Conservation (phyloP, 2,888 invertebrate species). For the Heliconius ismenius region DNA sequence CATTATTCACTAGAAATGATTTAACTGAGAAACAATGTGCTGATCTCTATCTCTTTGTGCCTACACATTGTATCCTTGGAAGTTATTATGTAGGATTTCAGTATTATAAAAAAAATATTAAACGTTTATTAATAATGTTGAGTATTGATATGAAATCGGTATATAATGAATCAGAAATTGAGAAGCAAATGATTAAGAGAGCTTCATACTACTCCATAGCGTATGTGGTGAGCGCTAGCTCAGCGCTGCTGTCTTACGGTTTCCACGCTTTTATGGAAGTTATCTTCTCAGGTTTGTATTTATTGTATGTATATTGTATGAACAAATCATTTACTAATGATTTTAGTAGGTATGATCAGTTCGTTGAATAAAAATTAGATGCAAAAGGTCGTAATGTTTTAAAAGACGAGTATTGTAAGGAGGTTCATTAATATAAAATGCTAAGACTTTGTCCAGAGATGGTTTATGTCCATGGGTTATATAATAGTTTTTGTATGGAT, state of each 20-base stretch:
- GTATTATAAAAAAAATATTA: constrained; percentile 46
- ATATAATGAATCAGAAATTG: constrained; percentile 55
- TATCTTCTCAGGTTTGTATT: constrained; percentile 8
- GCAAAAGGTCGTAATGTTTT: background rate
- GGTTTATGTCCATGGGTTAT: no score
- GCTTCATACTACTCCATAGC: constrained; percentile 47
- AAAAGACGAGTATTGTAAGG: background rate
- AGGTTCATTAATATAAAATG: no score
- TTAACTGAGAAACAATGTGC: constrained; percentile 46
- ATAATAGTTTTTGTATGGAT: no score
- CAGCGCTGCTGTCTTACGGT: constrained; percentile 47
- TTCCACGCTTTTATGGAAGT: constrained; percentile 48
- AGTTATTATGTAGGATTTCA: constrained; percentile 46
- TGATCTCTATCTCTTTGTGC: constrained; percentile 49
- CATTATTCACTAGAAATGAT: constrained; percentile 51
- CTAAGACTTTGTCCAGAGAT: no score
- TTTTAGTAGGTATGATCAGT: background rate
- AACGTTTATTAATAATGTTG: constrained; percentile 48
- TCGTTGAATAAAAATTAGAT: background rate
- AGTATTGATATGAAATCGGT: constrained; percentile 50
- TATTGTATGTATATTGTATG: no score
- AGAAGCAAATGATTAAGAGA: constrained; percentile 55
- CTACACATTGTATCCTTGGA: constrained; percentile 53
- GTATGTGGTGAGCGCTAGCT: constrained; percentile 40
- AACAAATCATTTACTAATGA: no score